phyloP scores from a whole-genome alignment of 2,797 vertebrate genomes.

The Anguilla anguilla region DNA sequence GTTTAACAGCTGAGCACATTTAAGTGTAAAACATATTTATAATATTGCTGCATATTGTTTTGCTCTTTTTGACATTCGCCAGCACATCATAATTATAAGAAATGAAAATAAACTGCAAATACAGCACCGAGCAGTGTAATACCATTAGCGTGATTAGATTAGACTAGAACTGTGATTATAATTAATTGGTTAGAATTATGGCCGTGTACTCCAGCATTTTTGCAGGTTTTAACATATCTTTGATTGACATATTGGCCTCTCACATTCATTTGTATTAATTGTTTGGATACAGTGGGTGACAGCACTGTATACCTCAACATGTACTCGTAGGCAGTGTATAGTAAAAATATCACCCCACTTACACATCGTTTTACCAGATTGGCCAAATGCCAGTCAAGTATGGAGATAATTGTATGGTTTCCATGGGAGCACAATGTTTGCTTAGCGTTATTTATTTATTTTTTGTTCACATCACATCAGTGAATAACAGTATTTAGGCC shows the following conservation, averaged over 20 bases:
- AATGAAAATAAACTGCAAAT: neutral
- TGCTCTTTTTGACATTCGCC: neutral
- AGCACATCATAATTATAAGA: constrained; percentile 5
- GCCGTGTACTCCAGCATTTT: neutral
- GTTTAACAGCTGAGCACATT: constrained; percentile 7
- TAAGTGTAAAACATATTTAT: constrained; percentile 5
- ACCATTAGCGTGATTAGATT: neutral
- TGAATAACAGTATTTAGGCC: neutral
- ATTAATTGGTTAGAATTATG: neutral
- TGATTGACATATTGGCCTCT: neutral
- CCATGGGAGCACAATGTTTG: neutral
- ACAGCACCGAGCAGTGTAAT: neutral
- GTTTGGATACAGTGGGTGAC: neutral
- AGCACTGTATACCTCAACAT: neutral
- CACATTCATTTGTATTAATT: neutral
- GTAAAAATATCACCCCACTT: neutral
- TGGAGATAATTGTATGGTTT: neutral
- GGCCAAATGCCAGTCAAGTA: neutral
- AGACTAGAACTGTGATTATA: neutral
- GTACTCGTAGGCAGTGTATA: neutral
- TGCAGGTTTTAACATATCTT: neutral
- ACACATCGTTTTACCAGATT: neutral
- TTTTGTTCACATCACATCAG: neutral
- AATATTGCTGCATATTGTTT: neutral
- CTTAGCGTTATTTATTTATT: neutral